Evolutionary conservation across 2,888 invertebrate genomes (phyloP).

Genomic region (Micoletzkya japonica): DNA sequence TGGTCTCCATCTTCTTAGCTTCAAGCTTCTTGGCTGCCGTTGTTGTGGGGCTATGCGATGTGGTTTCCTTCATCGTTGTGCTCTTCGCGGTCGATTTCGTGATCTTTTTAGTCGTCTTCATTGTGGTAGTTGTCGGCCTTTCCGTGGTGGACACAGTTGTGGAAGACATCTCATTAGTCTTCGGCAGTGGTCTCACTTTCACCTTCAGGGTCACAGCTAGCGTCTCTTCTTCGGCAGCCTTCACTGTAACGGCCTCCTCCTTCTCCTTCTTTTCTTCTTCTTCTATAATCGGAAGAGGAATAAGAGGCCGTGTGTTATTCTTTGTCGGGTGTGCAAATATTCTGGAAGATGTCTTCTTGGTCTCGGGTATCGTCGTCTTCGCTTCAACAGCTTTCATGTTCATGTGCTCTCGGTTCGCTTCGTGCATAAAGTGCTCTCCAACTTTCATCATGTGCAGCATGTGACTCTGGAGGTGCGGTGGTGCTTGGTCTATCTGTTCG

Average conservation of each 20-base stretch:
- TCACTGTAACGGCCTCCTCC: conserved; percentile 2
- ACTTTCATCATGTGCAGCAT: conserved; percentile 22
- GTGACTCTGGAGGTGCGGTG: conserved; percentile 4
- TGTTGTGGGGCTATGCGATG: no score
- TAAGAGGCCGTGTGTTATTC: background rate
- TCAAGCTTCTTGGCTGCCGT: no score
- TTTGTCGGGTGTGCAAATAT: conserved; percentile 5
- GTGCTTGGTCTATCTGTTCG: no score
- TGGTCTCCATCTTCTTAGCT: background rate
- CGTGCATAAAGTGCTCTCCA: conserved; percentile 18
- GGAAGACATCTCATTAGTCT: no score
- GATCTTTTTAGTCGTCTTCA: background rate
- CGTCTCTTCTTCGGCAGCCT: conserved; percentile 5
- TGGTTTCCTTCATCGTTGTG: no score
- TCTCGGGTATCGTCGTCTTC: background rate
- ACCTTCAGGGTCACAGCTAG: conserved; percentile 6
- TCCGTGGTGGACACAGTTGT: no score
- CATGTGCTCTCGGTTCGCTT: background rate
- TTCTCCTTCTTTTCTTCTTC: background rate
- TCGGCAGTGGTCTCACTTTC: conserved; percentile 23
- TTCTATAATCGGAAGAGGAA: background rate
- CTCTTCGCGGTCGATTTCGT: background rate
- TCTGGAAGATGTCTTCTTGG: background rate
- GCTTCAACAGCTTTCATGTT: background rate
- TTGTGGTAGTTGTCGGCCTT: background rate